These are phyloP conservation scores for Sclerurus mexicanus DNA, from an alignment of 2,113 vertebrate genomes.

Conservation along the genomic window DNA sequence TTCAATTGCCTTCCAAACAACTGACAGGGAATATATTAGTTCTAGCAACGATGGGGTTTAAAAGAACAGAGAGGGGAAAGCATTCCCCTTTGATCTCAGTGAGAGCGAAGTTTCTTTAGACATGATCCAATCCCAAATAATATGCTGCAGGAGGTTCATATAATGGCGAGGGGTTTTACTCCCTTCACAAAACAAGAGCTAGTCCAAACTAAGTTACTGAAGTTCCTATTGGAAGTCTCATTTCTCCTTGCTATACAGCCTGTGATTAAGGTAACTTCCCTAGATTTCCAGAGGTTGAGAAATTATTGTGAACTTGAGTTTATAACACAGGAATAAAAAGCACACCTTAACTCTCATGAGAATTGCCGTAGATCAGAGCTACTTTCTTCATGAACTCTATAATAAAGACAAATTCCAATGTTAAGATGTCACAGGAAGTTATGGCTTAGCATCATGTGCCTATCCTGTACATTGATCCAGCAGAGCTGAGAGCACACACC, in stretches of 20 bases:
- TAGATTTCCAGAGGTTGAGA: not conserved
- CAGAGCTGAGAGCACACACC: not conserved
- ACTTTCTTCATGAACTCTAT: not conserved
- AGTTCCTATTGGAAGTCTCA: not conserved
- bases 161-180: not conserved
- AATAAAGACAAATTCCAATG: not conserved
- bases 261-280: not conserved
- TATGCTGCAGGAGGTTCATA: not conserved
- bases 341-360: not conserved
- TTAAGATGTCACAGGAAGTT: not conserved
- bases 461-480: not conserved
- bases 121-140: not conserved
- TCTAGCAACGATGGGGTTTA: not conserved
- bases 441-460: not conserved
- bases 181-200: not conserved
- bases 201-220: not conserved
- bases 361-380: not conserved
- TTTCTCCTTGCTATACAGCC: not conserved
- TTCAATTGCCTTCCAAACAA: slow-evolving; percentile 7
- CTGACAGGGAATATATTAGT: not conserved
- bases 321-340: not conserved
- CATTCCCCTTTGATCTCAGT: not conserved
- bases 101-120: not conserved
- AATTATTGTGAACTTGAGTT: not conserved
- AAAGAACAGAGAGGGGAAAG: not conserved